Evolutionary conservation across 2,888 invertebrate genomes (phyloP).

Genomic region (Drosophila cyrtoloma): DNA sequence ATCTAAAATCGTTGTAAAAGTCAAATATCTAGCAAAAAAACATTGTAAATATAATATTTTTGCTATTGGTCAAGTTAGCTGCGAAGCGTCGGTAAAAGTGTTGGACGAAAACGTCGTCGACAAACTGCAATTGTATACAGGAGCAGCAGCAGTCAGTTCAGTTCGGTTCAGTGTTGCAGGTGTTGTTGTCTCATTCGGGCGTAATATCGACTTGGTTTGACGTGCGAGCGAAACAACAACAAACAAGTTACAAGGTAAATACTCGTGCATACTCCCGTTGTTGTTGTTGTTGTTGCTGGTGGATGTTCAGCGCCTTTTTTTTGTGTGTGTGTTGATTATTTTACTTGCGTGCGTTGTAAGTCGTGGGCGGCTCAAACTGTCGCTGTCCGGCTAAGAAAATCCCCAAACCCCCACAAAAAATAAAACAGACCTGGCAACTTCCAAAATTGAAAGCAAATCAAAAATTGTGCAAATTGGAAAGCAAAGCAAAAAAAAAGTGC

Average conservation of each 20-base stretch:
- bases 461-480: slow-evolving; percentile 24
- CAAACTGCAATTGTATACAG: slow-evolving; percentile 68
- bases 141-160: slow-evolving; percentile 12
- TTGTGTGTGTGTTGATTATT: slow-evolving; percentile 75
- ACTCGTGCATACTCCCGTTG: slow-evolving; percentile 67
- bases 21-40: slow-evolving; percentile 22
- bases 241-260: slow-evolving; percentile 80
- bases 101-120: slow-evolving; percentile 44
- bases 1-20: slow-evolving; percentile 41
- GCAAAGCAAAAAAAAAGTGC: slow-evolving; percentile 21
- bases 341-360: slow-evolving; percentile 75
- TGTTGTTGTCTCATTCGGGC: slow-evolving; percentile 72
- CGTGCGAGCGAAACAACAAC: slow-evolving; percentile 80
- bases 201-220: slow-evolving; percentile 55
- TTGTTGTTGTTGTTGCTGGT: slow-evolving; percentile 64
- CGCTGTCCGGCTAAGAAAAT: slow-evolving; percentile 28
- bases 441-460: slow-evolving; percentile 7
- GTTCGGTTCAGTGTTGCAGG: slow-evolving; percentile 43
- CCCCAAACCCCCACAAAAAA: not conserved
- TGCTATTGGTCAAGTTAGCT: not conserved
- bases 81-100: slow-evolving; percentile 20
- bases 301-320: slow-evolving; percentile 80
- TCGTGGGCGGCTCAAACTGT: slow-evolving; percentile 69
- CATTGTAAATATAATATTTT: slow-evolving; percentile 1
- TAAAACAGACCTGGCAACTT: slow-evolving; percentile 13